Evolutionary conservation across 1,140 invertebrate genomes (phyloP).

Genomic region (Calycopis cecrops): DNA sequence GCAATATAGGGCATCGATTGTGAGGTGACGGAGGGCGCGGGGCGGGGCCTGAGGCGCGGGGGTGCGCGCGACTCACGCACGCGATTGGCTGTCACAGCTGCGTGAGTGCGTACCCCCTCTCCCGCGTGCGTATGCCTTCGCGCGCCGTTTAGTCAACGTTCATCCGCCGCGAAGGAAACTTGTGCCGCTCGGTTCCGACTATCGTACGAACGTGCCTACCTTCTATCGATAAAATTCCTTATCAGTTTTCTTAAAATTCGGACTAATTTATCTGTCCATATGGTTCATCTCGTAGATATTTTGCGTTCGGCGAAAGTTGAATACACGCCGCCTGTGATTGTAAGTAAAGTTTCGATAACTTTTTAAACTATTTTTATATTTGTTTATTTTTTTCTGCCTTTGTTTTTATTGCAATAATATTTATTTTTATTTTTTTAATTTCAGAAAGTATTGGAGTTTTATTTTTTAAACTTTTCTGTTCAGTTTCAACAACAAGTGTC

Average conservation of each 20-base stretch:
- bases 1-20: conserved; percentile 76
- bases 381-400: conserved; percentile 36
- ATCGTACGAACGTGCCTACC: conserved; percentile 41
- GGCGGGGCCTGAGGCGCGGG: conserved; percentile 52
- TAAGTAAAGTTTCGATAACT: conserved; percentile 55
- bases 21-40: conserved; percentile 65
- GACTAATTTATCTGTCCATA: conserved; percentile 71
- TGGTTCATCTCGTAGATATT: conserved; percentile 76
- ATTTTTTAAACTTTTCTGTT: neutral
- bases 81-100: conserved; percentile 69
- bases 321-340: conserved; percentile 73
- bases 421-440: conserved; percentile 31
- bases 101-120: conserved; percentile 68
- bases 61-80: conserved; percentile 71
- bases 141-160: conserved; percentile 61
- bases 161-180: conserved; percentile 37
- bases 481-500: neutral
- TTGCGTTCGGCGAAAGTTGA: conserved; percentile 75
- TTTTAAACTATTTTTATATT: conserved; percentile 30
- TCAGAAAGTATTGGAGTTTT: conserved; percentile 24
- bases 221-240: conserved; percentile 35
- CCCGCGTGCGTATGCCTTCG: conserved; percentile 62
- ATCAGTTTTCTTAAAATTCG: conserved; percentile 52
- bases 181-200: conserved; percentile 38
- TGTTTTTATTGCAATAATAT: conserved; percentile 34